A percentile compares a stretch with the other conserved stretches of the same genome.
Conservation (phyloP, 2,797 vertebrate genomes). For the Saxicola maurus region DNA sequence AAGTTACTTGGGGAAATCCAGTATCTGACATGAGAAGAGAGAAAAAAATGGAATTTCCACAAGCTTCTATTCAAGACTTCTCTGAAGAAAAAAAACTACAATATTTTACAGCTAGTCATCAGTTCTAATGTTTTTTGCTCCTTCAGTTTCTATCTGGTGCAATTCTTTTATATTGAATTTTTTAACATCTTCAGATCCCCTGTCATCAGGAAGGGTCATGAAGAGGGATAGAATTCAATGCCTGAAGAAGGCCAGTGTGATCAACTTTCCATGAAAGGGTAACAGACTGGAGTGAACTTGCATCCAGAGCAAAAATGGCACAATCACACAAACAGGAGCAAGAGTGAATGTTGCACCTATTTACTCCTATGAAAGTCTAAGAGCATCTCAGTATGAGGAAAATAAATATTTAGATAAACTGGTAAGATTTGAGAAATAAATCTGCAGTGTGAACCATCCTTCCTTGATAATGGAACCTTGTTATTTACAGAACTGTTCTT, state of each 20-base stretch:
- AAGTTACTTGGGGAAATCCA: constrained; percentile 2
- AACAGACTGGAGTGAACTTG: not conserved
- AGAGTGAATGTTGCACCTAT: not conserved
- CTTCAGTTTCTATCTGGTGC: not conserved
- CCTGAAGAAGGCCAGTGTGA: not conserved
- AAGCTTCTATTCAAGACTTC: not conserved
- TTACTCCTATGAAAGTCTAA: not conserved
- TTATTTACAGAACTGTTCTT: not conserved
- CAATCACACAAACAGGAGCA: not conserved
- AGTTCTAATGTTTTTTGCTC: not conserved
- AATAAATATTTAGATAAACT: not conserved
- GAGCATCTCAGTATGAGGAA: not conserved
- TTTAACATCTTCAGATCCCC: not conserved
- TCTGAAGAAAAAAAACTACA: not conserved
- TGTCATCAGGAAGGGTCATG: not conserved
- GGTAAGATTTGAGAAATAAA: not conserved
- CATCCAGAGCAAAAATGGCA: not conserved
- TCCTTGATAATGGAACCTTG: not conserved
- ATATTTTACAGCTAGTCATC: not conserved
- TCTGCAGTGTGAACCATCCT: not conserved
- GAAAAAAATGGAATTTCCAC: constrained; percentile 10
- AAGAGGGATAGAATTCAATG: not conserved
- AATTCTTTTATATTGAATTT: not conserved
- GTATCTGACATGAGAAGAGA: not conserved
- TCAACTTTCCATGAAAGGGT: not conserved